Conservation (phyloP, 2,113 vertebrate species). For the Petromus typicus region DNA sequence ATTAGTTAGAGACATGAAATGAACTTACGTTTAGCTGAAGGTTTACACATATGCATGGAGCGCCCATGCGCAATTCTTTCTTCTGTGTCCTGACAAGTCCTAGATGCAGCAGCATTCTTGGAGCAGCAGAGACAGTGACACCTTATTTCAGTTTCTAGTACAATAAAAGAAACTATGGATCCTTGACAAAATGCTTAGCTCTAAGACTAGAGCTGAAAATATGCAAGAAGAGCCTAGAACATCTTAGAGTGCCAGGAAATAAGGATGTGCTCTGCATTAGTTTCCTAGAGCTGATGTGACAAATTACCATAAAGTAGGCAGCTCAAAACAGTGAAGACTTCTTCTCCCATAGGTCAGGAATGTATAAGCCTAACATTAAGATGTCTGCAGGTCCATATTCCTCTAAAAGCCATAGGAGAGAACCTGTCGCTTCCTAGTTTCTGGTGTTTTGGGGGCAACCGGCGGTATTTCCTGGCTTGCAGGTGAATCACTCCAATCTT, state of each 20-base stretch:
- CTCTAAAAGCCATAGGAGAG: neutral
- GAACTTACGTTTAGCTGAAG: neutral
- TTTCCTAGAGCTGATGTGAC: neutral
- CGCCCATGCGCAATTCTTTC: neutral
- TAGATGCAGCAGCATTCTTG: neutral
- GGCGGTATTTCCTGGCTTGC: neutral
- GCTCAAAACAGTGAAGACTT: neutral
- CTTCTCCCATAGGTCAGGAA: neutral
- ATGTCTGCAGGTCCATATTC: neutral
- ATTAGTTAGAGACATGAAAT: neutral
- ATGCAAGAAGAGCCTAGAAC: neutral
- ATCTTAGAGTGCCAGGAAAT: neutral
- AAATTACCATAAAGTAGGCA: neutral
- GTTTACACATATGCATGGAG: neutral
- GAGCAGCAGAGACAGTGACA: neutral
- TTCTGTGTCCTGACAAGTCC: neutral
- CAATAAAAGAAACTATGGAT: neutral
- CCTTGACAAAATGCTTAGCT: neutral
- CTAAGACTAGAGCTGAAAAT: neutral
- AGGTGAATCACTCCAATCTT: neutral
- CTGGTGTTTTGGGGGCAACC: neutral
- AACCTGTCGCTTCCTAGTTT: neutral
- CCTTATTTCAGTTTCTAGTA: constrained; percentile 29
- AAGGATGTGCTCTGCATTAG: neutral
- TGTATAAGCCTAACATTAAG: neutral